These are phyloP conservation scores for Plemyria rubiginata DNA, from an alignment of 2,888 invertebrate species.

Conservation along the genomic window DNA sequence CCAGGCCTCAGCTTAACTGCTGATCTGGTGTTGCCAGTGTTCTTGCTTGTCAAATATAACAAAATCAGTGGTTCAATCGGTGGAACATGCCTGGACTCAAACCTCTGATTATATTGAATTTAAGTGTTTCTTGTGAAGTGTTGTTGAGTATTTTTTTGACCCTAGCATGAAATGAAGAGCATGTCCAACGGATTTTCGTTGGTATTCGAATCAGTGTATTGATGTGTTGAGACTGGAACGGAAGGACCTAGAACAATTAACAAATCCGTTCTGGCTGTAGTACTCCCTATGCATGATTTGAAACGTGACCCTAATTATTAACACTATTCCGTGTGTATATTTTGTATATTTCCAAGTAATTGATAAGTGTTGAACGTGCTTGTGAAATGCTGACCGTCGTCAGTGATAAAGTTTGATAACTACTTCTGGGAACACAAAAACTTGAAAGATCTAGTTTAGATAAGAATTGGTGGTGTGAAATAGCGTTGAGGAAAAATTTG, in stretches of 20 bases:
- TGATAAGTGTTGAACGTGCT: constrained; percentile 9
- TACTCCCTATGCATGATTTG: constrained; percentile 34
- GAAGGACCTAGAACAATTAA: constrained; percentile 18
- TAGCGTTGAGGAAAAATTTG: neutral
- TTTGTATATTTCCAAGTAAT: constrained; percentile 35
- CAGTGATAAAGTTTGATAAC: constrained; percentile 30
- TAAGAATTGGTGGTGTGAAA: constrained; percentile 8
- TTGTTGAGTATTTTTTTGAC: constrained; percentile 33
- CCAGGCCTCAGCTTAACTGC: constrained; percentile 25
- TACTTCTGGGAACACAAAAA: constrained; percentile 9
- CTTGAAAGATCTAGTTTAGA: constrained; percentile 1
- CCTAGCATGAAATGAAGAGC: constrained; percentile 28
- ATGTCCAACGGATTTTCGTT: constrained; percentile 21
- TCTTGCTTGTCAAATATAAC: neutral
- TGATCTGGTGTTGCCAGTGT: neutral
- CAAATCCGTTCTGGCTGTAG: constrained; percentile 23
- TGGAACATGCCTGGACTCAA: neutral
- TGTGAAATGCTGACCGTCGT: neutral
- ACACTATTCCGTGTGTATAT: constrained; percentile 33
- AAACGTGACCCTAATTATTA: constrained; percentile 21
- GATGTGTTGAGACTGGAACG: constrained; percentile 26
- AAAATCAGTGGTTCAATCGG: neutral
- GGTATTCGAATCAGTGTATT: constrained; percentile 21
- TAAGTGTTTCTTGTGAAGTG: constrained; percentile 42
- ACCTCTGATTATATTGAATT: constrained; percentile 5